Percentiles rank a stretch among this genome's conserved stretches.
Evolutionary conservation across 1,140 invertebrate genomes (phyloP).

Genomic region (Acromyrmex charruanus): DNA sequence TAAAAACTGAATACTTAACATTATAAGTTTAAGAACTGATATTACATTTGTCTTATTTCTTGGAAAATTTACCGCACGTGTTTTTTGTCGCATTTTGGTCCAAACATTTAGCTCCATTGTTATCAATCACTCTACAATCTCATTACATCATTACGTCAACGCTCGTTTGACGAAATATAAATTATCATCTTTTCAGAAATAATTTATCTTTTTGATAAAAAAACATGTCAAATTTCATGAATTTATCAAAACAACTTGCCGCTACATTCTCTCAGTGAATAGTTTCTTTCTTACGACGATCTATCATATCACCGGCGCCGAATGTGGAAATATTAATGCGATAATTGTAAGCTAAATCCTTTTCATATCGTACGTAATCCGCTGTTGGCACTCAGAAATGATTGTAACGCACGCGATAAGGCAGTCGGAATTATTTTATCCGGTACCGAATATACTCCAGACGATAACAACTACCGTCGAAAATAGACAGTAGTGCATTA

Average conservation of each 20-base stretch:
- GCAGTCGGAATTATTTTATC: slow-evolving; percentile 10
- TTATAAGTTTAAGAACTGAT: background rate
- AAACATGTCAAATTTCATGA: background rate
- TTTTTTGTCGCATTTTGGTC: background rate
- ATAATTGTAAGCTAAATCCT: slow-evolving; percentile 16
- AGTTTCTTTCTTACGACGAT: background rate
- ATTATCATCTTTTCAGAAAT: background rate
- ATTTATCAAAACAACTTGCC: background rate
- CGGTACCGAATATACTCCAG: background rate
- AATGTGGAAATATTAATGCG: background rate
- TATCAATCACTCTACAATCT: background rate
- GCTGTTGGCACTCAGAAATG: background rate
- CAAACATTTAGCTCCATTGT: background rate
- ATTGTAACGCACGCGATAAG: background rate
- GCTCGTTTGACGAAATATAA: background rate
- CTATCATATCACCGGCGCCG: background rate
- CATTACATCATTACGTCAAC: background rate
- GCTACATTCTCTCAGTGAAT: background rate
- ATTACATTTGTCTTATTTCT: slow-evolving; percentile 16
- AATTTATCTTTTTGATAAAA: slow-evolving; percentile 3
- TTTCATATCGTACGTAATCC: background rate
- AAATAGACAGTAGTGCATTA: slow-evolving; percentile 25
- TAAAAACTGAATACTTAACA: background rate
- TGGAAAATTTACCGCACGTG: background rate
- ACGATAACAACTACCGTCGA: background rate